Base-by-base conservation (phyloP, 2,797 vertebrate genomes). In the Yasuhikotakia modesta region DNA sequence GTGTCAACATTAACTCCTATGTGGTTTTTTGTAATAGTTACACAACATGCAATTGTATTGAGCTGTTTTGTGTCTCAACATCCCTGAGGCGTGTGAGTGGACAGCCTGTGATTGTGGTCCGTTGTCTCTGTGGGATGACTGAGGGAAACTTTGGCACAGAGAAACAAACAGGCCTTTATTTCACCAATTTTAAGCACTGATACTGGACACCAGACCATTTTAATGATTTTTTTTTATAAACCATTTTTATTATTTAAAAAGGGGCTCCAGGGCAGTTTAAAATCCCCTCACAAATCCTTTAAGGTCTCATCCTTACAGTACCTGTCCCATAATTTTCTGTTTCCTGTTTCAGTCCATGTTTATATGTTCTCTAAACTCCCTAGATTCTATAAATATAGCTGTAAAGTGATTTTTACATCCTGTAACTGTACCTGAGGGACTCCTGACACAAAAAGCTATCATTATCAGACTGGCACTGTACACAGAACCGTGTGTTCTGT, bases 41-140 rank as follows among this genome's bases (percentile, higher is more conserved):
- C 58, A 67, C 53, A 82, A 78, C 73, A 79, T 73, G 32, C 71
- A 70, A 73, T 82, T 83, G 72, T 79, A 67, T 70, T 71, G 64
- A 72, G 39, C 21, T 71, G 70, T 55, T 81, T 43, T 69, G 16
- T 66, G 11, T 63, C 32, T 45, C 21, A 16, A 19, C 22, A 10
- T 48, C 64, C 50, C 70, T 27, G 13, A 69, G 66, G 70, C 12
- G 3, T 57, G 63, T 57, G 35, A 67, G 32, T 45, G 17, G 50
- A 46, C 50, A 46, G 35, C 21, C n/a, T 14, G 45, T 30, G 16
- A 13, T 60, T 71, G 66, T 74, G 45, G 67, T 76, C 13, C 0
- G 11, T 19, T 52, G 71, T 73, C 46, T 78, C 61, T 16, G 17
- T 19, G 53, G 55, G 48, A n/a, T 67, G 6, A 14, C 12, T 45